These are phyloP conservation scores for Euglossa dilemma DNA, from an alignment of 1,140 invertebrate species.

Conservation along the genomic window DNA sequence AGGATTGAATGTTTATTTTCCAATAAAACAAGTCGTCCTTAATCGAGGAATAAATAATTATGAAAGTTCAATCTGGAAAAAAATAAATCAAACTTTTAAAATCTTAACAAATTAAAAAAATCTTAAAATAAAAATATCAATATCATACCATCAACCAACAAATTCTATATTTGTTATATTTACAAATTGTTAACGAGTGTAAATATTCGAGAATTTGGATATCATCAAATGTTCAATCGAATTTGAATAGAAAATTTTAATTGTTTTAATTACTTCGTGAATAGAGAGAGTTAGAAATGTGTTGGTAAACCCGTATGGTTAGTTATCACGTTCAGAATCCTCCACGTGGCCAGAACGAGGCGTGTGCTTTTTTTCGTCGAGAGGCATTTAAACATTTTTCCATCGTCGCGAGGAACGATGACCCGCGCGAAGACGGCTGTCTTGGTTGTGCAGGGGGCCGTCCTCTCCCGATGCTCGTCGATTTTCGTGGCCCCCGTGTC, in stretches of 20 bases:
- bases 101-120: not conserved
- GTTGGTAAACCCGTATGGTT: not conserved
- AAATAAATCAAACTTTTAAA: too few relatives aligned
- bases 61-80: too few relatives aligned
- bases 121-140: not conserved
- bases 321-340: not conserved
- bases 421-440: not conserved
- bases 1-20: too few relatives aligned
- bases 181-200: not conserved
- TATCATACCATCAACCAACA: not conserved
- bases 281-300: not conserved
- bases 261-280: not conserved
- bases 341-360: not conserved
- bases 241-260: too few relatives aligned
- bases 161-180: not conserved
- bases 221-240: too few relatives aligned
- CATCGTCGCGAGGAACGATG: not conserved
- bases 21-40: too few relatives aligned
- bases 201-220: not conserved
- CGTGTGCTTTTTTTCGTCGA: not conserved
- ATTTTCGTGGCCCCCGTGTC: slow-evolving; percentile 25
- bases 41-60: too few relatives aligned
- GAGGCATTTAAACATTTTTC: not conserved
- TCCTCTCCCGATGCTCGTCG: slow-evolving; percentile 8
- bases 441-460: not conserved